phyloP scores from a whole-genome alignment of 2,797 vertebrate species.

The Tarsius wallacei region DNA sequence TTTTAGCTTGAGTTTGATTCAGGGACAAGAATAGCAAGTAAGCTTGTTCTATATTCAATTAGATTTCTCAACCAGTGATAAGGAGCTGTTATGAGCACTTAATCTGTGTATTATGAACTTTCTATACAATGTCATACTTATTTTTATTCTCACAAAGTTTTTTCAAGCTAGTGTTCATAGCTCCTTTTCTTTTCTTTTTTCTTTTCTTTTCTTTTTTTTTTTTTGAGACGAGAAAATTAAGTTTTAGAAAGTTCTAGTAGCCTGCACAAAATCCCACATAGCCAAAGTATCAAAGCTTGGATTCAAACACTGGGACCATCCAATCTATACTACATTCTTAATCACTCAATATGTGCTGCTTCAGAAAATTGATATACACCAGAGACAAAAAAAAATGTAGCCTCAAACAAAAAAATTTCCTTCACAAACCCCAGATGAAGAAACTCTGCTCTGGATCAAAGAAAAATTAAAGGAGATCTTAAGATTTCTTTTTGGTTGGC shows the following conservation, averaged over 20 bases:
- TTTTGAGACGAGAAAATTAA: neutral
- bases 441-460: neutral
- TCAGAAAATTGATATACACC: neutral
- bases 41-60: neutral
- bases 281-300: neutral
- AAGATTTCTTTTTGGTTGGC: neutral
- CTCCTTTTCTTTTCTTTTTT: neutral
- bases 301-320: neutral
- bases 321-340: neutral
- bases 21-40: neutral
- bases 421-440: neutral
- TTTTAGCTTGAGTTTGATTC: conserved; percentile 12
- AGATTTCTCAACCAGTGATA: rapidly evolving
- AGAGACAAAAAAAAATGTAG: neutral
- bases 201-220: no score
- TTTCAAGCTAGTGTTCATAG: neutral
- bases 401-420: neutral
- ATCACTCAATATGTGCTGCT: neutral
- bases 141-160: neutral
- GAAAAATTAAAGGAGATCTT: neutral
- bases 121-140: neutral
- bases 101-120: neutral
- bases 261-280: neutral
- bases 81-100: neutral
- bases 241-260: neutral